phyloP scores from a whole-genome alignment of 1,140 invertebrate genomes.

The Meteorus sp. region DNA sequence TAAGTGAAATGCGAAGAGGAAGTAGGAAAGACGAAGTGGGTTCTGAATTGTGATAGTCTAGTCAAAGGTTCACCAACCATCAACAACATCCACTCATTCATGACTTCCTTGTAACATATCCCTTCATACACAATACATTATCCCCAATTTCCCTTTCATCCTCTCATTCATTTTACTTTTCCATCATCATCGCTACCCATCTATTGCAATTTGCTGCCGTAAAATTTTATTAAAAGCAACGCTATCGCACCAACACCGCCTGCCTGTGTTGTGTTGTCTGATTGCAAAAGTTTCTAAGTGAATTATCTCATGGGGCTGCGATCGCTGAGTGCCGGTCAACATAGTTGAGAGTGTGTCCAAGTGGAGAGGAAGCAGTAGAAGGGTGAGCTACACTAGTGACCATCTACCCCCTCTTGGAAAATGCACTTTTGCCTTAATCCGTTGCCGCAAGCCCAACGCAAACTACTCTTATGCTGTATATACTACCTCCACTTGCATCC shows the following conservation, averaged over 20 bases:
- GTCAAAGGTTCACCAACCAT: too few relatives aligned
- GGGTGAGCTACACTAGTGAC: neutral
- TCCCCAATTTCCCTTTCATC: too few relatives aligned
- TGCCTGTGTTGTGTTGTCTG: too few relatives aligned
- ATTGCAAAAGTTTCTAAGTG: conserved; percentile 45
- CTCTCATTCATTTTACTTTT: neutral
- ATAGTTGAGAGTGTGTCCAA: too few relatives aligned
- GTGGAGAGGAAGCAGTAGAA: neutral
- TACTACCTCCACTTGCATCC: too few relatives aligned
- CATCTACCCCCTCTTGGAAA: neutral
- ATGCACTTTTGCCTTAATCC: conserved; percentile 11
- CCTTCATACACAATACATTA: too few relatives aligned
- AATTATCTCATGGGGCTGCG: conserved; percentile 34
- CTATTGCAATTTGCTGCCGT: too few relatives aligned
- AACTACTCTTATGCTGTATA: too few relatives aligned
- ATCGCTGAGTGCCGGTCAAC: neutral
- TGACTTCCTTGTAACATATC: too few relatives aligned
- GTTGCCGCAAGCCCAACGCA: neutral
- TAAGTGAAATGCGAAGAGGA: neutral
- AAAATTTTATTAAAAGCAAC: conserved; percentile 42
- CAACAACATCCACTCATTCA: too few relatives aligned
- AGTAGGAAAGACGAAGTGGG: neutral
- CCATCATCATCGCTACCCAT: neutral
- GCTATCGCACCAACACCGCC: conserved; percentile 30
- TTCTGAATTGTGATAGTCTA: neutral